Percentiles rank a stretch among this genome's conserved stretches.
Evolutionary conservation across 1,140 invertebrate species (phyloP).

Genomic region (Diploscapter pachys): DNA sequence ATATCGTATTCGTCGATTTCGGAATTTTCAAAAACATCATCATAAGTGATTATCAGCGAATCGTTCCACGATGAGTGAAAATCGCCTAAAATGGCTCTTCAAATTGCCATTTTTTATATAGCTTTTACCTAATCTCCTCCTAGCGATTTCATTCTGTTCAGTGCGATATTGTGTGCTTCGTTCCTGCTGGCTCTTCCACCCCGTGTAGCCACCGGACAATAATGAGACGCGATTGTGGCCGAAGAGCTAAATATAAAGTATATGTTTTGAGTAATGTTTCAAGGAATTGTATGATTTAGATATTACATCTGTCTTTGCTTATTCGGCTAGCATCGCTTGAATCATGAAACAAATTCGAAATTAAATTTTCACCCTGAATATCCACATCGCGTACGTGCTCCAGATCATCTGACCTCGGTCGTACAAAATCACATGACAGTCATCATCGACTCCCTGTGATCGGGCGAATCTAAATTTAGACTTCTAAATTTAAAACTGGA

Average conservation of each 20-base stretch:
- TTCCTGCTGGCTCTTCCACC: constrained; percentile 35
- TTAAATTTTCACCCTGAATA: constrained; percentile 47
- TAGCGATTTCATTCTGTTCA: constrained; percentile 25
- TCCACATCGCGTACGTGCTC: constrained; percentile 55
- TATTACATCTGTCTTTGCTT: background rate
- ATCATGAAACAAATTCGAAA: constrained; percentile 23
- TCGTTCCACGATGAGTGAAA: constrained; percentile 45
- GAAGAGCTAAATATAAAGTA: constrained; percentile 50
- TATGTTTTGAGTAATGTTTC: background rate
- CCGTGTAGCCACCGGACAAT: constrained; percentile 44
- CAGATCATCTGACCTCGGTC: constrained; percentile 52
- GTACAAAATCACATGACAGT: constrained; percentile 53
- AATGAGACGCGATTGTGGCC: constrained; percentile 48
- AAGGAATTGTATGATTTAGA: background rate
- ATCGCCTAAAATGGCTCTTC: constrained; percentile 24
- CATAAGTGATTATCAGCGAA: constrained; percentile 49
- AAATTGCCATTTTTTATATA: constrained; percentile 6
- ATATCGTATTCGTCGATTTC: constrained; percentile 42
- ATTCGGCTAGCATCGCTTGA: constrained; percentile 5
- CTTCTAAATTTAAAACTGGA: background rate
- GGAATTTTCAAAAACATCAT: constrained; percentile 50
- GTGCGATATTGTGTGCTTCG: constrained; percentile 26
- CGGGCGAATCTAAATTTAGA: constrained; percentile 39
- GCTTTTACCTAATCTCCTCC: constrained; percentile 18
- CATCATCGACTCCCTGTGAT: constrained; percentile 51